Conservation (phyloP, 2,113 vertebrate genomes). For the Meles meles region DNA sequence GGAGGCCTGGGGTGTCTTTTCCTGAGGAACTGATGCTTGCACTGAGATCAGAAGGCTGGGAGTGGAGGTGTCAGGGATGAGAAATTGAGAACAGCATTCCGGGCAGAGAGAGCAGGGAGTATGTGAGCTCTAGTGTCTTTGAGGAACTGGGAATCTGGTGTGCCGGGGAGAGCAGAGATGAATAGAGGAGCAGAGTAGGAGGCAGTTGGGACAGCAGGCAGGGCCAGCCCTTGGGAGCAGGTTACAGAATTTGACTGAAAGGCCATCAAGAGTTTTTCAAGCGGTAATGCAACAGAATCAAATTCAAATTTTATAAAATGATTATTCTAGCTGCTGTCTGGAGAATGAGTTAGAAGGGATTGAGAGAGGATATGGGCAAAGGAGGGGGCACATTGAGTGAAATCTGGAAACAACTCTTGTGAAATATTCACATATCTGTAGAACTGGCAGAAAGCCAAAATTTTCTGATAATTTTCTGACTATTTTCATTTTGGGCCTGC, state of each 20-base stretch:
- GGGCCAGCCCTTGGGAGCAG: not conserved
- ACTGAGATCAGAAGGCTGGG: not conserved
- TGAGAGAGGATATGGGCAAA: slow-evolving; percentile 5
- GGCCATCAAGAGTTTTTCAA: not conserved
- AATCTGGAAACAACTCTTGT: not conserved
- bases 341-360: not conserved
- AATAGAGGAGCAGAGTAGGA: not conserved
- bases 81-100: not conserved
- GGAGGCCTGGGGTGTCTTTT: not conserved
- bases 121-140: not conserved
- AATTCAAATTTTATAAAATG: not conserved
- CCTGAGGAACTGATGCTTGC: not conserved
- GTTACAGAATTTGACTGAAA: not conserved
- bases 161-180: not conserved
- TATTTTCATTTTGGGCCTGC: slow-evolving; percentile 51
- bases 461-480: slow-evolving; percentile 16
- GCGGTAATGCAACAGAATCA: not conserved
- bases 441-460: not conserved
- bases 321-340: not conserved
- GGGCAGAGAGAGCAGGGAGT: not conserved
- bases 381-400: not conserved
- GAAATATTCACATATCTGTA: not conserved
- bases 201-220: not conserved
- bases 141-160: slow-evolving; percentile 13
- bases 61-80: not conserved